Evolutionary conservation across 2,888 invertebrate genomes (phyloP).

Genomic region (Synergus japonicus): DNA sequence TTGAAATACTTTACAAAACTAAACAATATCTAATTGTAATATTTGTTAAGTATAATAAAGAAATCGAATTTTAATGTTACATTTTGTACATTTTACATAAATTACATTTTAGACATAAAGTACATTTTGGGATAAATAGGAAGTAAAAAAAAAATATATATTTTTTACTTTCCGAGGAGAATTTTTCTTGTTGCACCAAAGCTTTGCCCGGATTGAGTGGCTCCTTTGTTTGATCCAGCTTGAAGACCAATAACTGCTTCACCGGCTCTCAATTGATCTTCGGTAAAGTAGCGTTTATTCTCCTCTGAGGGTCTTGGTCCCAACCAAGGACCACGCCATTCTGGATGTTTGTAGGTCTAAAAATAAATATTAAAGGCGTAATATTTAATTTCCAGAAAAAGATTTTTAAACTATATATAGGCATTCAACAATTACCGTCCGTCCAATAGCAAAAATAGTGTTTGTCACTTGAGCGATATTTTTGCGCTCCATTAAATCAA

Average conservation of each 20-base stretch:
- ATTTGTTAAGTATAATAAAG: too few relatives aligned
- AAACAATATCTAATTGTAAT: too few relatives aligned
- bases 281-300: slow-evolving; percentile 81
- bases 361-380: not conserved
- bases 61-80: too few relatives aligned
- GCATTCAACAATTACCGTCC: slow-evolving; percentile 82
- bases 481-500: slow-evolving; percentile 94
- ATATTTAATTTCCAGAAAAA: not conserved
- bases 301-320: slow-evolving; percentile 93
- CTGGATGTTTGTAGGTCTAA: slow-evolving; percentile 87
- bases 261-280: slow-evolving; percentile 87
- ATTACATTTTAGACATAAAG: too few relatives aligned
- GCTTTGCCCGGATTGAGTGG: slow-evolving; percentile 91
- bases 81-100: too few relatives aligned
- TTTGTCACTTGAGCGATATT: slow-evolving; percentile 93
- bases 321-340: slow-evolving; percentile 89
- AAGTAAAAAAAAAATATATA: not conserved
- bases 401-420: too few relatives aligned
- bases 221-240: slow-evolving; percentile 91
- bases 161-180: slow-evolving; percentile 84
- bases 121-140: not conserved
- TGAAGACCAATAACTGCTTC: slow-evolving; percentile 92
- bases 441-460: slow-evolving; percentile 92
- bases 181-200: slow-evolving; percentile 92
- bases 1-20: too few relatives aligned